Evolutionary conservation across 2,888 invertebrate species (phyloP).

Genomic region (Phragmatobia fuliginosa): DNA sequence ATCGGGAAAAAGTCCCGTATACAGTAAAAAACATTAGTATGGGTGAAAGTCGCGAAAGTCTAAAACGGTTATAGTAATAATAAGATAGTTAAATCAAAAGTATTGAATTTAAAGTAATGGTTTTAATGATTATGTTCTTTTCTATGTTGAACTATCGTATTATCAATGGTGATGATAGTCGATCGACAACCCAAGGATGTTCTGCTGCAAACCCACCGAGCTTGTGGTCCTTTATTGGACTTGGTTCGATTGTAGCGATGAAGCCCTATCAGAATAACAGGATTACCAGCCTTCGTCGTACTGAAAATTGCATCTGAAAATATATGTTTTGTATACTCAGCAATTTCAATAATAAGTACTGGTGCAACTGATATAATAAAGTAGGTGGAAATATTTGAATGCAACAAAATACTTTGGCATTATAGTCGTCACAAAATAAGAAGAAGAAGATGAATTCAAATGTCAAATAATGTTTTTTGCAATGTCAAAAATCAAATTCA

Average conservation of each 20-base stretch:
- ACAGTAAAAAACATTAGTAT: too few species aligned
- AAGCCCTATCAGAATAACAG: conserved; percentile 53
- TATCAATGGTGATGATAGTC: conserved; percentile 48
- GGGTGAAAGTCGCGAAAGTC: too few species aligned
- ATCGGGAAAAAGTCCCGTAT: too few species aligned
- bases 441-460: too few species aligned
- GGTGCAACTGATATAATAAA: too few species aligned
- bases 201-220: conserved; percentile 59
- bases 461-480: too few species aligned
- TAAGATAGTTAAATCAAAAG: not conserved
- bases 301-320: conserved; percentile 41
- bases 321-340: not conserved
- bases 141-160: conserved; percentile 20
- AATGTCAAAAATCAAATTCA: too few species aligned
- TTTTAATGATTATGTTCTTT: conserved; percentile 26
- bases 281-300: conserved; percentile 55
- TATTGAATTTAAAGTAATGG: not conserved
- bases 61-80: too few species aligned
- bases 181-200: conserved; percentile 46
- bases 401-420: not conserved
- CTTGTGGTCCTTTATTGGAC: conserved; percentile 39
- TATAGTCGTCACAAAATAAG: too few species aligned
- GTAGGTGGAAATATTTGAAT: too few species aligned
- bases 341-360: not conserved
- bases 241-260: conserved; percentile 55